Evolutionary conservation across 2,888 invertebrate species (phyloP).

Genomic region (Aquatica leii): DNA sequence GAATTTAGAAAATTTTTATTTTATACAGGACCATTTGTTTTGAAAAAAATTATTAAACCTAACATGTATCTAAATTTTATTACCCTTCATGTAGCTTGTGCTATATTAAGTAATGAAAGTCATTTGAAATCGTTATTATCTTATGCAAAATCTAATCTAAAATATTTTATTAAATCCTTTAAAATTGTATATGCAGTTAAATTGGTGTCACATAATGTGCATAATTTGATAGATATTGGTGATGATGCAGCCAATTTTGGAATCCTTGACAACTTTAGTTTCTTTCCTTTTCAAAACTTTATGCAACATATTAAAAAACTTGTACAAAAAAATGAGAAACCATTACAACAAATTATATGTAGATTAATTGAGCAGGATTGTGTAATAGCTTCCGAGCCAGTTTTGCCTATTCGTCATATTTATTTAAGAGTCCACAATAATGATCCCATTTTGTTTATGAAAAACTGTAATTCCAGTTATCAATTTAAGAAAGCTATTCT

Average conservation of each 20-base stretch:
- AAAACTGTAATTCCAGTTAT: too few species aligned
- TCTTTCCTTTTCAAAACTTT: neutral
- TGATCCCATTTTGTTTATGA: too few species aligned
- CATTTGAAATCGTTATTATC: neutral
- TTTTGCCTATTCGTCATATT: slow-evolving; percentile 8
- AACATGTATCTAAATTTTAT: slow-evolving; percentile 29
- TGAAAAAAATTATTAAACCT: slow-evolving; percentile 20
- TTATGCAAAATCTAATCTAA: neutral
- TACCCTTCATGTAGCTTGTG: slow-evolving; percentile 23
- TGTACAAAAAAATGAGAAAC: neutral
- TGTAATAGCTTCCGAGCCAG: too few species aligned
- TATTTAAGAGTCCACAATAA: too few species aligned
- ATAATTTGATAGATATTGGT: neutral
- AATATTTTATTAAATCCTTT: neutral
- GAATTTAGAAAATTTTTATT: slow-evolving; percentile 32
- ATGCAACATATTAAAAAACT: neutral
- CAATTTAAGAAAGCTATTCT: too few species aligned
- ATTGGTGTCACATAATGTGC: neutral
- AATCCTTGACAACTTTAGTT: neutral
- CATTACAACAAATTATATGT: neutral
- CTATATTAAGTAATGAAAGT: slow-evolving; percentile 16
- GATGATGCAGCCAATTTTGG: neutral
- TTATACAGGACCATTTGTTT: slow-evolving; percentile 32
- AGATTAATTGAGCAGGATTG: neutral
- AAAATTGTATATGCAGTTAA: neutral